Percentiles rank a stretch among this genome's conserved stretches.
Conservation (phyloP, 2,888 invertebrate genomes). For the Lagria hirta region DNA sequence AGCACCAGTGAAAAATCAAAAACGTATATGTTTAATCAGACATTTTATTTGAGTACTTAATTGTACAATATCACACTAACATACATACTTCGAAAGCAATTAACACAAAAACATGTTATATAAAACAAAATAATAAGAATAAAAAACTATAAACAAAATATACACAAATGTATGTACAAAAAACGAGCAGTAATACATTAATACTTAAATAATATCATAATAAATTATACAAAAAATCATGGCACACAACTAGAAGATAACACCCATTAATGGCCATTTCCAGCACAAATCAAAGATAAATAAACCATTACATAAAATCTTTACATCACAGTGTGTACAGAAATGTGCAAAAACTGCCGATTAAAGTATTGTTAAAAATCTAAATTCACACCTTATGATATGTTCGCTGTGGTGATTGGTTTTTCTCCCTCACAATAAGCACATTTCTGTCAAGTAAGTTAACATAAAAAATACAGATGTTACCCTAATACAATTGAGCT, state of each 20-base stretch:
- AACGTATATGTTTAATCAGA: conserved; percentile 32
- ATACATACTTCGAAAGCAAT: conserved; percentile 35
- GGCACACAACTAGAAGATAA: conserved; percentile 12
- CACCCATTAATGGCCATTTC: conserved; percentile 3
- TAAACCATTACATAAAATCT: conserved; percentile 23
- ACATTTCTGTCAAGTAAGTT: conserved; percentile 23
- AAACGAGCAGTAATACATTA: conserved; percentile 6
- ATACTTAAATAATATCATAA: conserved; percentile 7
- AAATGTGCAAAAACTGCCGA: too few relatives aligned
- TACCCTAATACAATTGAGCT: conserved; percentile 20
- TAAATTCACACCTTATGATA: conserved; percentile 17
- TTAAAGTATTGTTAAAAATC: background rate
- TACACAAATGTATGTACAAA: conserved; percentile 22
- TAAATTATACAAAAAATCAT: conserved; percentile 3
- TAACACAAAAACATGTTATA: conserved; percentile 28
- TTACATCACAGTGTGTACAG: conserved; percentile 38
- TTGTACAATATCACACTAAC: conserved; percentile 42
- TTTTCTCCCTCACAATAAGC: conserved; percentile 7
- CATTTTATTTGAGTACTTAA: conserved; percentile 41
- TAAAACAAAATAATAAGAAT: conserved; percentile 29
- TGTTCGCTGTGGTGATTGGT: conserved; percentile 6
- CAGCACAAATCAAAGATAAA: conserved; percentile 13
- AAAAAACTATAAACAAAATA: conserved; percentile 27
- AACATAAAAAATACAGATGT: conserved; percentile 5
- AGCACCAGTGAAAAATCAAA: conserved; percentile 8